These are phyloP conservation scores for Galerucella nymphaeae DNA, from an alignment of 2,888 invertebrate genomes.

Conservation along the genomic window DNA sequence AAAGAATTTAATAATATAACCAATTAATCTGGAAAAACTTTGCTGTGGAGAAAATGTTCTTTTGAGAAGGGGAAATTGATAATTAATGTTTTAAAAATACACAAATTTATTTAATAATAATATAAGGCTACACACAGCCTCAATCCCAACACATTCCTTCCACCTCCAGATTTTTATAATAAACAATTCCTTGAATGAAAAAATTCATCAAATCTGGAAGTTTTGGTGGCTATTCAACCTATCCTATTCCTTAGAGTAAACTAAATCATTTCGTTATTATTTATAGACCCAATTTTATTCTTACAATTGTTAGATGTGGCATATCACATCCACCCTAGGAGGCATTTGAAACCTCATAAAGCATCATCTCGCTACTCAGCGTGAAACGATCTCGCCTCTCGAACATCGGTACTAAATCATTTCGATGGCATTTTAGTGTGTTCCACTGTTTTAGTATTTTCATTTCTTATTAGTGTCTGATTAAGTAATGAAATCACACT, in stretches of 20 bases:
- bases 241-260: too few species aligned
- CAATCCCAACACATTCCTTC: too few species aligned
- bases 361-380: slow-evolving; percentile 44
- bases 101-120: too few species aligned
- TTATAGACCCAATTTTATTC: slow-evolving; percentile 34
- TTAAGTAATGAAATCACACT: too few species aligned
- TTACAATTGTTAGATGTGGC: slow-evolving; percentile 34
- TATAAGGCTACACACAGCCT: too few species aligned
- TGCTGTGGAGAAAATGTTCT: too few species aligned
- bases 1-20: not conserved
- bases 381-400: slow-evolving; percentile 42
- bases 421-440: slow-evolving; percentile 39
- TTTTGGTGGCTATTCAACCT: too few species aligned
- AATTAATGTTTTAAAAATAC: too few species aligned
- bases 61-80: too few species aligned
- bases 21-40: not conserved
- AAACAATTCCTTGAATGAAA: too few species aligned
- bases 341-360: slow-evolving; percentile 45
- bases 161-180: too few species aligned
- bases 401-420: slow-evolving; percentile 37
- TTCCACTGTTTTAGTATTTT: slow-evolving; percentile 38
- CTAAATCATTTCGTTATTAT: slow-evolving; percentile 21
- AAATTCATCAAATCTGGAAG: too few species aligned
- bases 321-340: slow-evolving; percentile 33
- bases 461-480: slow-evolving; percentile 37